Base-by-base conservation (phyloP, 1,140 invertebrate species). In the Bombus confusus region DNA sequence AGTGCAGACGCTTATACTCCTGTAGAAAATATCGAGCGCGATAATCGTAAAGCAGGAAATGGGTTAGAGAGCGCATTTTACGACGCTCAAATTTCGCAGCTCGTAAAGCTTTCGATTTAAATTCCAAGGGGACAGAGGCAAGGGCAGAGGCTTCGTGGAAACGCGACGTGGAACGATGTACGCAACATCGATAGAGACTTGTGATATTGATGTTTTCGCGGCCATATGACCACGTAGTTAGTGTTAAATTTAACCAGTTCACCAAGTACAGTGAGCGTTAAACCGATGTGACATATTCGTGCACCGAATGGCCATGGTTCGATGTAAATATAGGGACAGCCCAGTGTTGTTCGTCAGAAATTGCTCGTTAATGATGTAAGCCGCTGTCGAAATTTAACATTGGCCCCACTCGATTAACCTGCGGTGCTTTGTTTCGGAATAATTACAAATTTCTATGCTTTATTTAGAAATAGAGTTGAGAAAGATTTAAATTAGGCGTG, bases 171-270 rank as follows among this genome's bases (percentile, higher is more conserved):
- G 47, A 76, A 39, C n/a, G 22, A 4, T 15, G 28, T 12, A 64
- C 31, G 57, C 34, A 37, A 69, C 71, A n/a, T n/a, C 57, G 52
- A 77, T 39, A 77, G 37, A 64, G 25, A 39, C 62, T 39, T 25
- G 71, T 62, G 86, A 62, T 88, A 89, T 89, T 37, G 84, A 83
- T 77, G 87, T 79, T 88, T 86, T 80, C 69, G 64, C 68, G 62
- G 62, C 72, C 22, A 47, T 86, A 88, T 43, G 72, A 83, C 78
- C 47, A 52, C 78, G 52, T 64, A 71, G 80, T 89, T 81, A 71
- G 81, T 22, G 88, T 80, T 90, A 90, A 90, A 90, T 90, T 90
- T 90, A 90, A 90, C 86, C 47, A 43, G 41, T 41, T 71, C 66
- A 43, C 69, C 43, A 71, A 28, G 62, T n/a, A 69, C 37, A 59